Conservation (phyloP, 2,113 vertebrate species). For the Alligator sinensis region DNA sequence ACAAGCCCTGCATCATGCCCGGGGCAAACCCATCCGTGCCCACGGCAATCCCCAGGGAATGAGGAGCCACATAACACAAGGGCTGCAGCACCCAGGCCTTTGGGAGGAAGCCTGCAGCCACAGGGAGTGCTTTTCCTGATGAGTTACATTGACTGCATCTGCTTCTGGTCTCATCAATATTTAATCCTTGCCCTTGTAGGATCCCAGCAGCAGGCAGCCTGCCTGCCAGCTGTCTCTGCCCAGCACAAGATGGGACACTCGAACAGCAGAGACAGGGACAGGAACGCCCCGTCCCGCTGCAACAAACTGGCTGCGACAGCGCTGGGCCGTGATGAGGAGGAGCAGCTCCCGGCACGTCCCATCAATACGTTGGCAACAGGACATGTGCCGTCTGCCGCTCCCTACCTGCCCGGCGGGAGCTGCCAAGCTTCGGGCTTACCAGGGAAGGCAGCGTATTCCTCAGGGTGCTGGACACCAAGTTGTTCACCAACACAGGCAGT, state of each 20-base stretch:
- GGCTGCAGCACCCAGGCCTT: neutral
- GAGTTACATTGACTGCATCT: neutral
- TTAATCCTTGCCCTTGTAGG: fast-evolving
- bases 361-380: neutral
- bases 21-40: fast-evolving
- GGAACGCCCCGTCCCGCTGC: neutral
- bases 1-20: no score
- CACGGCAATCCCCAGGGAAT: neutral
- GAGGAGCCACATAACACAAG: fast-evolving
- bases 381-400: neutral
- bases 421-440: conserved; percentile 11
- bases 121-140: neutral
- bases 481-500: conserved; percentile 4
- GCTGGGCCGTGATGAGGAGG: neutral
- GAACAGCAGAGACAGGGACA: neutral
- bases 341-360: neutral
- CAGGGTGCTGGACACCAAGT: conserved; percentile 29
- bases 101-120: fast-evolving
- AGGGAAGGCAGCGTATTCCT: neutral
- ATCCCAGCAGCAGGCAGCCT: fast-evolving
- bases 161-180: neutral
- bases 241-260: no score
- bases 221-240: neutral
- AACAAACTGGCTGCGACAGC: fast-evolving
- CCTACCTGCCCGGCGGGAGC: neutral